phyloP scores from a whole-genome alignment of 2,113 vertebrate genomes.

The Lutjanus erythropterus region DNA sequence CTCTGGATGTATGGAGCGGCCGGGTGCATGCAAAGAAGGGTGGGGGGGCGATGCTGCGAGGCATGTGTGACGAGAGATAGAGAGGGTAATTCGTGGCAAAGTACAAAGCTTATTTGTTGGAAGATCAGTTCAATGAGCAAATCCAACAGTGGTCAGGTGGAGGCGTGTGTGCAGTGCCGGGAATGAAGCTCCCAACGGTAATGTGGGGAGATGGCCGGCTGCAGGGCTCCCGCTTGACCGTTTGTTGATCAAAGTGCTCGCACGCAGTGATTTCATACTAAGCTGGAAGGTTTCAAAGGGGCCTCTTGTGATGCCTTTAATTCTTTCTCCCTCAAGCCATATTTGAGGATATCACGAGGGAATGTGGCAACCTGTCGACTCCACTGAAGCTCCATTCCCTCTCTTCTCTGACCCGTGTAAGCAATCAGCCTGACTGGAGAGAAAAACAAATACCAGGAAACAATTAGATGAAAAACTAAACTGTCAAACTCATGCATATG shows the following conservation, averaged over 20 bases:
- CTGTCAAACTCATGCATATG: constrained; percentile 6
- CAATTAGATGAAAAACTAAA: constrained; percentile 31
- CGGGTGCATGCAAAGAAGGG: constrained; percentile 5
- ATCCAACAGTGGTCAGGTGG: constrained; percentile 64
- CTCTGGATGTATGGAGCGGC: not conserved
- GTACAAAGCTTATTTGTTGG: constrained; percentile 64
- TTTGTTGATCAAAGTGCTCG: constrained; percentile 82
- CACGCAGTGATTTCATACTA: constrained; percentile 68
- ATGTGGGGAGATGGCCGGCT: constrained; percentile 62
- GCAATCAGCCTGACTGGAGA: constrained; percentile 40
- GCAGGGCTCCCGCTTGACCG: constrained; percentile 64
- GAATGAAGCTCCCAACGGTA: constrained; percentile 37
- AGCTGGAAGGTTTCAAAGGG: constrained; percentile 81
- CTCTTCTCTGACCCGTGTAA: constrained; percentile 64
- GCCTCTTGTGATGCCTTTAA: constrained; percentile 63
- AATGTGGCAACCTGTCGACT: constrained; percentile 69
- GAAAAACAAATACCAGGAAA: constrained; percentile 58
- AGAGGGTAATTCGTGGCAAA: constrained; percentile 43
- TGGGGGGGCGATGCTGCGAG: constrained; percentile 4
- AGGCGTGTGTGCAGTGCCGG: constrained; percentile 12
- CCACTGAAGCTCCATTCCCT: constrained; percentile 62
- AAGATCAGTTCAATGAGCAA: constrained; percentile 70
- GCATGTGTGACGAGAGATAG: constrained; percentile 43
- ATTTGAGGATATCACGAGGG: constrained; percentile 77
- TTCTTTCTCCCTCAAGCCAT: constrained; percentile 59